Evolutionary conservation across 2,888 invertebrate species (phyloP).

Genomic region (Boloria euphrosyne): DNA sequence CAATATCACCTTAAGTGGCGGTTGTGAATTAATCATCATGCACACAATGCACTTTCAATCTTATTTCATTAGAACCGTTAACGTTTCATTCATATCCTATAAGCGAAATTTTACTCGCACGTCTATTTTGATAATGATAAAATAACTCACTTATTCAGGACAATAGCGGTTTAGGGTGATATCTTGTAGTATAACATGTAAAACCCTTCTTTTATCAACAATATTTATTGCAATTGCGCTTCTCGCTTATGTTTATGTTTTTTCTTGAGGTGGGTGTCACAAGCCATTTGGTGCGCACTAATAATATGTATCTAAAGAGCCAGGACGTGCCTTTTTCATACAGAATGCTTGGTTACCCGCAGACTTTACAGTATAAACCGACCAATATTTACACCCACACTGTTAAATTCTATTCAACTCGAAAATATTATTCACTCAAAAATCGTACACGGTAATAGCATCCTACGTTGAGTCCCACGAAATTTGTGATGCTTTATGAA

Average conservation of each 20-base stretch:
- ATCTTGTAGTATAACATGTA: conserved; percentile 66
- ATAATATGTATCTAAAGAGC: conserved; percentile 55
- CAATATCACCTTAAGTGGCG: conserved; percentile 70
- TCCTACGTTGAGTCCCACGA: conserved; percentile 65
- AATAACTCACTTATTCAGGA: conserved; percentile 51
- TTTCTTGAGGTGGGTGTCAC: conserved; percentile 73
- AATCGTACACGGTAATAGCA: conserved; percentile 38
- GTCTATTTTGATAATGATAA: conserved; percentile 48
- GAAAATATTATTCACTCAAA: conserved; percentile 21
- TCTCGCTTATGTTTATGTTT: conserved; percentile 73
- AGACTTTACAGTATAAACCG: conserved; percentile 43
- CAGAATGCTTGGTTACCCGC: conserved; percentile 38
- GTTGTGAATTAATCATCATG: conserved; percentile 69
- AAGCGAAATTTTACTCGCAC: conserved; percentile 42
- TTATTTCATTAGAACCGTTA: conserved; percentile 60
- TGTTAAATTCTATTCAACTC: conserved; percentile 63
- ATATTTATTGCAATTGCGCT: conserved; percentile 75
- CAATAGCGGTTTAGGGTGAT: conserved; percentile 62
- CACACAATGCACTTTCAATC: conserved; percentile 74
- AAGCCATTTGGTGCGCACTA: conserved; percentile 61
- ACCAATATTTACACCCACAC: conserved; percentile 68
- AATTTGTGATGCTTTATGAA: conserved; percentile 63
- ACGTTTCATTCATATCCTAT: conserved; percentile 56
- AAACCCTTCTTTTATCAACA: conserved; percentile 68
- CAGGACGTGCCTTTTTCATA: conserved; percentile 47